Percentiles rank a stretch among this genome's conserved stretches.
phyloP scores from a whole-genome alignment of 2,113 vertebrate genomes.

The Thalassarche chlororhynchos region DNA sequence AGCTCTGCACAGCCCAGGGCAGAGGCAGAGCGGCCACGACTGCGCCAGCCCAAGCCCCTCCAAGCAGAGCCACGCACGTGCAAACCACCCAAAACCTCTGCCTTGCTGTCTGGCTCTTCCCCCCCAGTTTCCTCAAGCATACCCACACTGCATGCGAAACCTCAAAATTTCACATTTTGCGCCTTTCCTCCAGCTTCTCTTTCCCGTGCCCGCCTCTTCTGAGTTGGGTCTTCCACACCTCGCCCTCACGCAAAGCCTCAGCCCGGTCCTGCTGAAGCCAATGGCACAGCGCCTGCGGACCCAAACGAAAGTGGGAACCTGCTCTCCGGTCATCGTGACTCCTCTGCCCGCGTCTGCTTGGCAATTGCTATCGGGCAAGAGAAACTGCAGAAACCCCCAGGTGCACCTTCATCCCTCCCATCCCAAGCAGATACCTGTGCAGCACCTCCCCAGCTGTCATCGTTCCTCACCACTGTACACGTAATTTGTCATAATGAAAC shows the following conservation, averaged over 20 bases:
- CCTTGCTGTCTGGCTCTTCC: not conserved
- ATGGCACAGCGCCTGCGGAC: rapidly evolving
- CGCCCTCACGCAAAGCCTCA: not conserved
- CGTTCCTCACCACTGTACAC: rapidly evolving
- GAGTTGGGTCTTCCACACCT: not conserved
- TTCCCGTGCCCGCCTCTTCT: rapidly evolving
- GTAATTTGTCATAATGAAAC: not conserved
- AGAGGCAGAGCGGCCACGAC: rapidly evolving
- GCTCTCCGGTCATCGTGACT: rapidly evolving
- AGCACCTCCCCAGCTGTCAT: not conserved
- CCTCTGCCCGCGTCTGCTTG: rapidly evolving
- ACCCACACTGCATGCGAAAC: rapidly evolving
- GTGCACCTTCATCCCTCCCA: not conserved
- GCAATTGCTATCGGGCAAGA: not conserved
- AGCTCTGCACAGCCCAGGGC: not conserved
- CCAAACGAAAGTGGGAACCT: not conserved
- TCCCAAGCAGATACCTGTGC: not conserved
- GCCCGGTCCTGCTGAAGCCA: not conserved
- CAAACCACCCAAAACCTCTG: not conserved
- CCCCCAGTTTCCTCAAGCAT: not conserved
- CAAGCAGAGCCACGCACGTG: rapidly evolving
- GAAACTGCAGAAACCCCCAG: not conserved
- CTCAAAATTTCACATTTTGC: not conserved
- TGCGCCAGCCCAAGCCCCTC: not conserved
- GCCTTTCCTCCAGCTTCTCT: not conserved